Conservation (phyloP, 1,140 invertebrate species). For the Teleogryllus occipitalis region DNA sequence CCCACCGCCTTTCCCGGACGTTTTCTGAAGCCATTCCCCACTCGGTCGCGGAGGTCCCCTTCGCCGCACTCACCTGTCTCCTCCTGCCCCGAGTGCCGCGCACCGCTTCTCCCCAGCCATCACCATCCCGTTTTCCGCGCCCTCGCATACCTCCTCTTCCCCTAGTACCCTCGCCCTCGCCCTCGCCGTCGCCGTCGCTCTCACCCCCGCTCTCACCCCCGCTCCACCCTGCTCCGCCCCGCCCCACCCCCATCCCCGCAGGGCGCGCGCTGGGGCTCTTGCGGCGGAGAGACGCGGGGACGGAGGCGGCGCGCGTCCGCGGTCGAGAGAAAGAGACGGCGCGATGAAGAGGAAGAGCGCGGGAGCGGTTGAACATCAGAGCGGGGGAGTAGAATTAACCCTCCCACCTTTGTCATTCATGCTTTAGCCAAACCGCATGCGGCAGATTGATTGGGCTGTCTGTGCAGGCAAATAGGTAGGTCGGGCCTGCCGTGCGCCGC, state of each 20-base stretch:
- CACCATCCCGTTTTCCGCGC: not conserved
- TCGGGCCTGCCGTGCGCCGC: slow-evolving; percentile 7
- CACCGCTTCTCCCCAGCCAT: not conserved
- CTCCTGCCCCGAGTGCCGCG: too few relatives aligned
- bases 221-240: not conserved
- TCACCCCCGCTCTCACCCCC: not conserved
- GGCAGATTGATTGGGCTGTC: slow-evolving; percentile 24
- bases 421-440: slow-evolving; percentile 24
- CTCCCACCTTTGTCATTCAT: slow-evolving; percentile 25
- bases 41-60: not conserved
- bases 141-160: not conserved
- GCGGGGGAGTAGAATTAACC: not conserved
- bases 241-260: too few relatives aligned
- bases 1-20: too few relatives aligned
- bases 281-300: not conserved
- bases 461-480: slow-evolving; percentile 14
- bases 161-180: not conserved
- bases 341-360: too few relatives aligned
- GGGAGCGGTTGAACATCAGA: not conserved
- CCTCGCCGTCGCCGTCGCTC: too few relatives aligned
- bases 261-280: not conserved
- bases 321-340: not conserved
- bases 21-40: too few relatives aligned
- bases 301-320: too few relatives aligned
- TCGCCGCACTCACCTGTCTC: not conserved